A percentile compares a stretch with the other conserved stretches of the same genome.
Evolutionary conservation across 2,797 vertebrate genomes (phyloP).

Genomic region (Labroides dimidiatus): DNA sequence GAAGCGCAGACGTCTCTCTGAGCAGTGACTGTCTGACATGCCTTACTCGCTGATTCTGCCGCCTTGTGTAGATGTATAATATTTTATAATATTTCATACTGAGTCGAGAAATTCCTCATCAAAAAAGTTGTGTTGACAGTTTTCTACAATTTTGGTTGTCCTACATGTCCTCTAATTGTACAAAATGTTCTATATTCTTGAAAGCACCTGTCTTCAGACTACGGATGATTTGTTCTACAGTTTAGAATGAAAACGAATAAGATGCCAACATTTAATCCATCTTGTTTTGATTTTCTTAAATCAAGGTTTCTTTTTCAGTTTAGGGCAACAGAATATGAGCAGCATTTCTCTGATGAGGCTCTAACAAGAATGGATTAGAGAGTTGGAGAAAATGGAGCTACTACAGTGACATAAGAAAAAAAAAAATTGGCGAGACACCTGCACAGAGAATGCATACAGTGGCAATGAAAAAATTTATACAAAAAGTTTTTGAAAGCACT

Average conservation of each 20-base stretch:
- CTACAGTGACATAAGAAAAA: not conserved
- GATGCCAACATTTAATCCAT: no score
- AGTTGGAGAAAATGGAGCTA: not conserved
- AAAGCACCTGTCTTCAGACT: no score
- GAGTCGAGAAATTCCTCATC: no score
- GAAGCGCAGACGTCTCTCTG: no score
- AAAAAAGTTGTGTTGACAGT: no score
- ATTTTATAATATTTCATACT: no score
- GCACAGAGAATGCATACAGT: not conserved
- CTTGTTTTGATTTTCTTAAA: not conserved
- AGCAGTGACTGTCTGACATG: no score
- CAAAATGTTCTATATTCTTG: not conserved
- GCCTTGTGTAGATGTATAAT: no score
- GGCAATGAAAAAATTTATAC: not conserved
- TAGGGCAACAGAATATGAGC: not conserved
- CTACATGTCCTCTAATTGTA: not conserved
- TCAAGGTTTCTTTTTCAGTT: not conserved
- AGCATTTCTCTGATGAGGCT: not conserved
- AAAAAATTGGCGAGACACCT: not conserved
- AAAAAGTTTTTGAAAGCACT: not conserved
- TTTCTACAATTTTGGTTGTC: no score
- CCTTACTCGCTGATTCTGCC: no score
- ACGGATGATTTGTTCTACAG: no score
- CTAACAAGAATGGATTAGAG: not conserved
- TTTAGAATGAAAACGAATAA: not conserved